Conservation (phyloP, 2,888 invertebrate species). For the Apamea anceps region DNA sequence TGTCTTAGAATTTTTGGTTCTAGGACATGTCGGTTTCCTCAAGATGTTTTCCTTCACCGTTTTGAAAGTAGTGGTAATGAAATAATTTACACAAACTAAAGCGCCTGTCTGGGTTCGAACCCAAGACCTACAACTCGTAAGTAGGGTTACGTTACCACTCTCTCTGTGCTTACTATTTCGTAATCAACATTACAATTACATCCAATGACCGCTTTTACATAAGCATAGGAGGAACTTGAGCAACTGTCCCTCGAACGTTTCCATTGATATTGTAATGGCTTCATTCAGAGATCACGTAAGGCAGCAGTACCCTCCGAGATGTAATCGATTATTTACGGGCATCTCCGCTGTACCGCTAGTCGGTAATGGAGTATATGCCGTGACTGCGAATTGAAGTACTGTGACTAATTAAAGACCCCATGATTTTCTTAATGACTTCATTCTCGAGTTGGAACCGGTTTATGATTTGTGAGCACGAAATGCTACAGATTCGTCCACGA, state of each 20-base stretch:
- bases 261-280: constrained; percentile 42
- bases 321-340: constrained; percentile 51
- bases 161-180: constrained; percentile 3
- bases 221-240: constrained; percentile 1
- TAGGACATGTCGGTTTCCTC: no score
- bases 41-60: no score
- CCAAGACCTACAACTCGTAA: neutral
- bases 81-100: neutral
- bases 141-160: neutral
- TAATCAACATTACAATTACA: constrained; percentile 11
- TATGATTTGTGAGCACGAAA: constrained; percentile 23
- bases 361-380: constrained; percentile 50
- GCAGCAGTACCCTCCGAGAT: constrained; percentile 31
- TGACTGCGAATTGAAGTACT: constrained; percentile 47
- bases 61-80: neutral
- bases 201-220: constrained; percentile 20
- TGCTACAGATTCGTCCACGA: neutral
- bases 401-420: constrained; percentile 30
- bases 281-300: constrained; percentile 43
- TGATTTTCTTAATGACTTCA: constrained; percentile 35
- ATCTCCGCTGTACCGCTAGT: constrained; percentile 28
- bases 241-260: constrained; percentile 20
- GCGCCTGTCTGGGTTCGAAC: neutral
- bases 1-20: no score
- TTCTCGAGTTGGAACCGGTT: constrained; percentile 24